Conservation (phyloP, 1,140 invertebrate genomes). For the Scaptomyza montana region DNA sequence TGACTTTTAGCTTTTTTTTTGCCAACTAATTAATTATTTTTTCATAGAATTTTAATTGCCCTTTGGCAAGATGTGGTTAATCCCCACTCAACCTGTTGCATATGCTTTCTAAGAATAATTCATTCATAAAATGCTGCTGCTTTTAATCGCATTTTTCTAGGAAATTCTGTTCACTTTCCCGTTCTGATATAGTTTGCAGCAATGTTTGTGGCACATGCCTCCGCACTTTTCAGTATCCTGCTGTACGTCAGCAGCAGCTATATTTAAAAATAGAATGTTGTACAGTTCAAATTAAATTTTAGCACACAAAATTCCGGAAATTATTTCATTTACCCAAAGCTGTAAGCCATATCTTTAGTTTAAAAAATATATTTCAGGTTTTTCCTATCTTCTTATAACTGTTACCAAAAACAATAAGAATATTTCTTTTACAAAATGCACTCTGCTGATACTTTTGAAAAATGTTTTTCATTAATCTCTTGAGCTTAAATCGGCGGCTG, state of each 20-base stretch:
- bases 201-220: background rate
- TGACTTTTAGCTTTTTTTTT: no score
- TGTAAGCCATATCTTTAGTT: no score
- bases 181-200: background rate
- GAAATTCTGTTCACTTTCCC: background rate
- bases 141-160: background rate
- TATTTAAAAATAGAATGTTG: background rate
- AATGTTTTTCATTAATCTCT: background rate
- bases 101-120: background rate
- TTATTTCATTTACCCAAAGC: no score
- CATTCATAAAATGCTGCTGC: background rate
- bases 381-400: no score
- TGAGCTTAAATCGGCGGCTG: background rate
- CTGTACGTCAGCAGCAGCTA: background rate
- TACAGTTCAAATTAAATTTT: background rate
- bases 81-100: background rate
- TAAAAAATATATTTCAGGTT: no score
- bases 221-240: background rate
- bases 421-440: no score
- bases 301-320: background rate
- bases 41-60: no score
- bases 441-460: background rate
- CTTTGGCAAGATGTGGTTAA: background rate
- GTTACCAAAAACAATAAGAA: no score
- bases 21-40: no score